phyloP scores from a whole-genome alignment of 2,797 vertebrate genomes.

The Melopsittacus undulatus region DNA sequence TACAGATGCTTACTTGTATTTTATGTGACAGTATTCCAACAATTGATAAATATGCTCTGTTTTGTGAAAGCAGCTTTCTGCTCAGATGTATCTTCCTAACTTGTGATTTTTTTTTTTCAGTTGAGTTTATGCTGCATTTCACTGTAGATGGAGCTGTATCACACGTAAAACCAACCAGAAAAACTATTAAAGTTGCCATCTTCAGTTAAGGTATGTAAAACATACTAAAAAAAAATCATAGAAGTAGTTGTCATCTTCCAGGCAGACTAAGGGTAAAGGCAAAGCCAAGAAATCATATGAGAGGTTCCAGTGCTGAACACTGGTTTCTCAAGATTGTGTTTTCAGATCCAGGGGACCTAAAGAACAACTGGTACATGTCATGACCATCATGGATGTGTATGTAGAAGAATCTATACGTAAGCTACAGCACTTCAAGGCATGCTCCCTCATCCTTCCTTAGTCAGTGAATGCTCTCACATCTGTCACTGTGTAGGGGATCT shows the following conservation, averaged over 20 bases:
- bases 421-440: neutral
- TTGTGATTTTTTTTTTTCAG: neutral
- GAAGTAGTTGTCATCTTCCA: neutral
- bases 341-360: neutral
- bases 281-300: neutral
- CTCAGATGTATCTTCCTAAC: neutral
- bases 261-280: too few species aligned
- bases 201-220: neutral
- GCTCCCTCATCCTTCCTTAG: neutral
- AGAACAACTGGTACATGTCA: accelerated
- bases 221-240: neutral
- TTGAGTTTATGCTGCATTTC: neutral
- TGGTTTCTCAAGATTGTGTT: neutral
- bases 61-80: constrained; percentile 4
- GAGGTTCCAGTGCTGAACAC: neutral
- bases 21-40: neutral
- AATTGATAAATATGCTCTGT: neutral
- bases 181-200: accelerated
- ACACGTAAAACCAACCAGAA: neutral
- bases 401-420: neutral
- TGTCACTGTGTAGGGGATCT: too few species aligned
- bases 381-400: too few species aligned
- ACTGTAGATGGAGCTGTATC: constrained; percentile 36
- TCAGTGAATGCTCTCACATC: neutral
- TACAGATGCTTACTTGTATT: neutral